A percentile compares a stretch with the other conserved stretches of the same genome.
These are phyloP conservation scores for Endomychus coccineus DNA, from an alignment of 2,888 invertebrate species.

Conservation along the genomic window DNA sequence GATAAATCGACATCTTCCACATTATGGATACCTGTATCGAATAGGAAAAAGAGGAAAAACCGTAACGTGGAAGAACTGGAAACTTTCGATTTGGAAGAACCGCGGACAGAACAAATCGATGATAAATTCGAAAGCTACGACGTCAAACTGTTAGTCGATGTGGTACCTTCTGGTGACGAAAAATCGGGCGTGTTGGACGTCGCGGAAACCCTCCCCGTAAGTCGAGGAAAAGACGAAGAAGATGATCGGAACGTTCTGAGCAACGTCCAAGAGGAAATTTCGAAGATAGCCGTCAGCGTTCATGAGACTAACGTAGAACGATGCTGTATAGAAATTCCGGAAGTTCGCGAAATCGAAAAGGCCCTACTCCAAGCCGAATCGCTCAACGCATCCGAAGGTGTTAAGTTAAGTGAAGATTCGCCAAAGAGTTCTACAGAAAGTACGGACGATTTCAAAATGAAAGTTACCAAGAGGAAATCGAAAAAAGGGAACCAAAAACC, in stretches of 20 bases:
- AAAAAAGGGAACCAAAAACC: constrained; percentile 29
- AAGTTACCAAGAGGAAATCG: constrained; percentile 23
- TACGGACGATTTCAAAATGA: constrained; percentile 11
- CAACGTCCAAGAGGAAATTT: too few species aligned
- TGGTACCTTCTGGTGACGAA: too few species aligned
- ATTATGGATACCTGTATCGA: constrained; percentile 41
- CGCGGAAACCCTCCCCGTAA: too few species aligned
- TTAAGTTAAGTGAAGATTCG: constrained; percentile 5
- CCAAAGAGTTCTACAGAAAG: neutral
- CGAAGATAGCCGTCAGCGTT: too few species aligned
- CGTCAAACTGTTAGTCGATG: constrained; percentile 31
- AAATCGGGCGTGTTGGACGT: too few species aligned
- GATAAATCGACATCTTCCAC: too few species aligned
- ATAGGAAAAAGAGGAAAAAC: constrained; percentile 39
- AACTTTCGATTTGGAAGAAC: neutral
- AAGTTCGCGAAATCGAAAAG: constrained; percentile 31
- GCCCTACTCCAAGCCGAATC: constrained; percentile 20
- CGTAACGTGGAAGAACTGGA: constrained; percentile 28
- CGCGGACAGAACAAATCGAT: too few species aligned
- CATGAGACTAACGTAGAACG: too few species aligned
- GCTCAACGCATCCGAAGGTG: constrained; percentile 16
- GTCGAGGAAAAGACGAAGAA: too few species aligned
- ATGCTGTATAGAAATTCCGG: too few species aligned
- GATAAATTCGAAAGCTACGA: constrained; percentile 34
- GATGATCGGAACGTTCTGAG: too few species aligned